Conservation (phyloP, 2,113 vertebrate genomes). For the Martes martes region DNA sequence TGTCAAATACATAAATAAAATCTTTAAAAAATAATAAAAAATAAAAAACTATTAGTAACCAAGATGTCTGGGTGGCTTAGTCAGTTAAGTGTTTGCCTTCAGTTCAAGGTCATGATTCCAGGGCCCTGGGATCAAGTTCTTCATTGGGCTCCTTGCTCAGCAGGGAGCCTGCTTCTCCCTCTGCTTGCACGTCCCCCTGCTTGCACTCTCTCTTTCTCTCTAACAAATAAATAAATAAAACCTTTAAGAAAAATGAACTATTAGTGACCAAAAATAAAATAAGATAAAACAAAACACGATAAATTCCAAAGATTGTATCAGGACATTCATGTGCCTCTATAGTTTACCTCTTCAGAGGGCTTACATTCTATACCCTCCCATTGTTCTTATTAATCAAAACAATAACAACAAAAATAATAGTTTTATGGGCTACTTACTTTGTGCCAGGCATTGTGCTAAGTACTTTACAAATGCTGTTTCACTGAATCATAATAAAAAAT, state of each 20-base stretch:
- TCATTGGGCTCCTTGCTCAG: no score
- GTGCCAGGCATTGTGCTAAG: neutral
- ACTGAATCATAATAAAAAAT: neutral
- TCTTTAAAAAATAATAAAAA: no score
- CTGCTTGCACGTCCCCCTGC: no score
- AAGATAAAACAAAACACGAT: neutral
- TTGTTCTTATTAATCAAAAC: neutral
- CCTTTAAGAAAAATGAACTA: neutral
- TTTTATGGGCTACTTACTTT: neutral
- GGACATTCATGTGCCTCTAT: neutral
- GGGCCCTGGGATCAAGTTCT: no score
- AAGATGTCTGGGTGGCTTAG: no score
- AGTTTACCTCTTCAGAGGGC: neutral
- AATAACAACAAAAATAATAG: neutral
- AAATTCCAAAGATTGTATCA: neutral
- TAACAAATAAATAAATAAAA: no score
- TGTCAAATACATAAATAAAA: no score
- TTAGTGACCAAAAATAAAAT: neutral
- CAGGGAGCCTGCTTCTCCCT: no score
- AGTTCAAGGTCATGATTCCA: no score
- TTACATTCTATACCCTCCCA: neutral
- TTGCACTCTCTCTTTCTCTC: no score
- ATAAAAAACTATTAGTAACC: neutral
- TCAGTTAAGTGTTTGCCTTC: no score
- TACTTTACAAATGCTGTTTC: constrained; percentile 6